These are phyloP conservation scores for Ennomos erosarius DNA, from an alignment of 2,888 invertebrate genomes.

Conservation along the genomic window DNA sequence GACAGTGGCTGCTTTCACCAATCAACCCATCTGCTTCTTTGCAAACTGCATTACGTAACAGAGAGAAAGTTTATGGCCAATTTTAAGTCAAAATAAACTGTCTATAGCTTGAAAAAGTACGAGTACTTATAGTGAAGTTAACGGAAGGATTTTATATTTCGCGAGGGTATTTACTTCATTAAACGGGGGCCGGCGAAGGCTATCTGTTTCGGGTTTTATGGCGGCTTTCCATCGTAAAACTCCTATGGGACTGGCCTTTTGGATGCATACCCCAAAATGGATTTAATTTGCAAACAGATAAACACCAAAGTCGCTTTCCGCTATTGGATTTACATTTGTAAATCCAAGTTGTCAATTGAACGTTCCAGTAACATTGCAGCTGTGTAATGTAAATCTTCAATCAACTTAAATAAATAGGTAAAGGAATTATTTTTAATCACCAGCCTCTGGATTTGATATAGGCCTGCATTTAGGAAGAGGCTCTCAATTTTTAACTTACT, in stretches of 20 bases:
- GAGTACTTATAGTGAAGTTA: conserved; percentile 30
- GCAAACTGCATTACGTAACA: too few relatives aligned
- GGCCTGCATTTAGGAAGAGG: too few relatives aligned
- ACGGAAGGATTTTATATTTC: conserved; percentile 42
- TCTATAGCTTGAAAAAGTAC: conserved; percentile 23
- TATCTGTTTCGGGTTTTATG: conserved; percentile 48
- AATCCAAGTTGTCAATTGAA: too few relatives aligned
- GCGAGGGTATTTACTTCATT: conserved; percentile 48
- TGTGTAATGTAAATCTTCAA: too few relatives aligned
- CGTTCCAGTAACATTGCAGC: too few relatives aligned
- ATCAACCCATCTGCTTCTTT: too few relatives aligned
- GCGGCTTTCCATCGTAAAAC: conserved; percentile 45
- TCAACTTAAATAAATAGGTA: too few relatives aligned
- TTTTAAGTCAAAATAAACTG: conserved; percentile 13
- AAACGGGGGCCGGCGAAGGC: conserved; percentile 40
- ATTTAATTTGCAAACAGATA: conserved; percentile 32
- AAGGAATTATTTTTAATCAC: too few relatives aligned
- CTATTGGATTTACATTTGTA: conserved; percentile 22
- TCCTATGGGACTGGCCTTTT: conserved; percentile 39
- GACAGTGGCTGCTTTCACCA: too few relatives aligned
- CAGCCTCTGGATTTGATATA: too few relatives aligned
- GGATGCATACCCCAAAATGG: conserved; percentile 38
- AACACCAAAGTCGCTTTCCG: conserved; percentile 21
- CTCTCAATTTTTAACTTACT: too few relatives aligned
- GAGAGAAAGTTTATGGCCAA: too few relatives aligned